These are phyloP conservation scores for Aplidium turbinatum DNA, from an alignment of 23 tunicate species.

Conservation along the genomic window DNA sequence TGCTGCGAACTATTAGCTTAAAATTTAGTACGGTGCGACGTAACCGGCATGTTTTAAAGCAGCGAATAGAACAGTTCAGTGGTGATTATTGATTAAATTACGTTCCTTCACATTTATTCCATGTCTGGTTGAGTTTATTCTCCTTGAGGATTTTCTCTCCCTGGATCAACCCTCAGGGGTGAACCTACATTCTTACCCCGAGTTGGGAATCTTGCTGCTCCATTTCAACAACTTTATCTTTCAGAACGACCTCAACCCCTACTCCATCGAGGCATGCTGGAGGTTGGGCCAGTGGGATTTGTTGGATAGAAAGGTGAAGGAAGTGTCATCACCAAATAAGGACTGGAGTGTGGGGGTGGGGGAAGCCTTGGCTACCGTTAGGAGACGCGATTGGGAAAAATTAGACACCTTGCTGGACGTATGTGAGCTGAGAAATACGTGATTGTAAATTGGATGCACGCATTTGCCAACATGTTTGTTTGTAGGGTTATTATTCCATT, in stretches of 20 bases:
- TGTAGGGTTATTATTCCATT: too few species aligned
- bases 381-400: constrained; percentile 49
- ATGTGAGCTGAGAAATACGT: background rate
- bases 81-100: background rate
- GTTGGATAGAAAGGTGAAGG: constrained; percentile 44
- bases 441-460: too few species aligned
- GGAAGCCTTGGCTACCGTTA: constrained; percentile 49
- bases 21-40: too few species aligned
- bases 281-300: constrained; percentile 86
- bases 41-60: too few species aligned
- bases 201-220: too few species aligned
- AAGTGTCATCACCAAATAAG: background rate
- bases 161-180: background rate
- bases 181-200: background rate
- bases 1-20: too few species aligned
- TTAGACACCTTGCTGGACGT: constrained; percentile 60
- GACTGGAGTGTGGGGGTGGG: constrained; percentile 77
- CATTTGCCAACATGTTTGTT: too few species aligned
- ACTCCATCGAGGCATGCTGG: constrained; percentile 88
- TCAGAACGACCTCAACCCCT: constrained; percentile 58
- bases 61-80: too few species aligned
- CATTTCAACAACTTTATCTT: background rate
- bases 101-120: background rate
- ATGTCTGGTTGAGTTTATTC: background rate
- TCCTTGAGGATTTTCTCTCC: background rate